phyloP scores from a whole-genome alignment of 2,113 vertebrate species.

The Tricholaema leucomelas region DNA sequence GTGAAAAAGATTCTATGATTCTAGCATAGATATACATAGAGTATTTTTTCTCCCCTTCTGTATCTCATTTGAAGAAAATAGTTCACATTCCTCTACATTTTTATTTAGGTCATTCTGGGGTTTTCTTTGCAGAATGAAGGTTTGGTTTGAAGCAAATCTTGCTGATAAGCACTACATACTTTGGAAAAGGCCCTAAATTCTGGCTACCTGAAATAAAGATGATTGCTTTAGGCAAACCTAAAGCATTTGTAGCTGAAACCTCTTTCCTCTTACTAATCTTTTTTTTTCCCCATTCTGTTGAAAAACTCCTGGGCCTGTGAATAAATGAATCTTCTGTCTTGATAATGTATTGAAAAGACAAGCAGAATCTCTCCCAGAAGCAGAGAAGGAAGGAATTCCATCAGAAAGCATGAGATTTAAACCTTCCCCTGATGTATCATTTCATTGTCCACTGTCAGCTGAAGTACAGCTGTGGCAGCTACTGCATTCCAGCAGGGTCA shows the following conservation, averaged over 20 bases:
- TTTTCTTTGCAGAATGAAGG: neutral
- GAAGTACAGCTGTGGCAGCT: slow-evolving; percentile 21
- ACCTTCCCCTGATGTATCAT: neutral
- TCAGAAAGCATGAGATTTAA: neutral
- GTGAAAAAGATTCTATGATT: too few species aligned
- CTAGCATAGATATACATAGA: neutral
- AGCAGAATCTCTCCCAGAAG: neutral
- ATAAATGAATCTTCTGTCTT: neutral
- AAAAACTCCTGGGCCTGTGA: neutral
- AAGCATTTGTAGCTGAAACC: neutral
- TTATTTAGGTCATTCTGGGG: neutral
- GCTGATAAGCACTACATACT: neutral
- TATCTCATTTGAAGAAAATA: neutral
- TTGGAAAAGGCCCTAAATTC: neutral
- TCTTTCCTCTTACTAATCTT: neutral
- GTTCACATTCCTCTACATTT: neutral
- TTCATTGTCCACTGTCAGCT: slow-evolving; percentile 17
- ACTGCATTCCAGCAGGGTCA: slow-evolving; percentile 36
- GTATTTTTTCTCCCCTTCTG: neutral
- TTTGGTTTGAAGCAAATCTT: neutral
- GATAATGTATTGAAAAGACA: neutral
- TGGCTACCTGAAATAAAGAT: neutral
- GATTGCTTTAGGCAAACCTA: neutral
- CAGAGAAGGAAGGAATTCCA: neutral
- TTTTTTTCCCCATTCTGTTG: neutral